A percentile compares a stretch with the other conserved stretches of the same genome.
Evolutionary conservation across 2,888 invertebrate genomes (phyloP).

Genomic region (Coelopa pilipes): DNA sequence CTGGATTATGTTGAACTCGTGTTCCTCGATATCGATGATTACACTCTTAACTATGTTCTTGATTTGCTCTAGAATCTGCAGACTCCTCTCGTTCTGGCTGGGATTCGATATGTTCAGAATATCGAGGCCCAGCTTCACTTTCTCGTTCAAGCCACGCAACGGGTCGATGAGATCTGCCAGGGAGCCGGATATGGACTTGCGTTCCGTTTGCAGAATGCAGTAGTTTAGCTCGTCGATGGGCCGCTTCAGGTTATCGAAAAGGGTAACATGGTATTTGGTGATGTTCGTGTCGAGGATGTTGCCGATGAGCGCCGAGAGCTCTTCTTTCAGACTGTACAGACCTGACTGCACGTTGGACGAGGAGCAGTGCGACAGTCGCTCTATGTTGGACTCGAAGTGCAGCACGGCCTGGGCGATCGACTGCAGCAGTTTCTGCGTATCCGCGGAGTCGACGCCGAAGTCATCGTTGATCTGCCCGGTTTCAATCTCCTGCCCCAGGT

Average conservation of each 20-base stretch:
- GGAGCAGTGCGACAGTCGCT: slow-evolving; percentile 54
- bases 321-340: slow-evolving; percentile 68
- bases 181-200: slow-evolving; percentile 63
- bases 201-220: slow-evolving; percentile 65
- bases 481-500: slow-evolving; percentile 67
- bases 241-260: slow-evolving; percentile 68
- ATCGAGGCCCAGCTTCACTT: slow-evolving; percentile 59
- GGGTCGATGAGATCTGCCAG: slow-evolving; percentile 64
- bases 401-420: slow-evolving; percentile 65
- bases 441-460: slow-evolving; percentile 59
- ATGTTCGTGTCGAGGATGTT: slow-evolving; percentile 69
- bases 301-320: slow-evolving; percentile 71
- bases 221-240: slow-evolving; percentile 69
- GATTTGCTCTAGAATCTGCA: slow-evolving; percentile 57
- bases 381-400: slow-evolving; percentile 66
- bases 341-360: slow-evolving; percentile 55
- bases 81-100: slow-evolving; percentile 54
- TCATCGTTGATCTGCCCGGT: slow-evolving; percentile 61
- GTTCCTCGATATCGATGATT: slow-evolving; percentile 62
- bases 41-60: slow-evolving; percentile 56
- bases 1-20: slow-evolving; percentile 61
- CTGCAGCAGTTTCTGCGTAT: slow-evolving; percentile 65
- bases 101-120: slow-evolving; percentile 53
- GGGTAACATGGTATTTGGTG: slow-evolving; percentile 63
- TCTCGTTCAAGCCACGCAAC: slow-evolving; percentile 60